Evolutionary conservation across 2,888 invertebrate genomes (phyloP).

Genomic region (Agrochola macilenta): DNA sequence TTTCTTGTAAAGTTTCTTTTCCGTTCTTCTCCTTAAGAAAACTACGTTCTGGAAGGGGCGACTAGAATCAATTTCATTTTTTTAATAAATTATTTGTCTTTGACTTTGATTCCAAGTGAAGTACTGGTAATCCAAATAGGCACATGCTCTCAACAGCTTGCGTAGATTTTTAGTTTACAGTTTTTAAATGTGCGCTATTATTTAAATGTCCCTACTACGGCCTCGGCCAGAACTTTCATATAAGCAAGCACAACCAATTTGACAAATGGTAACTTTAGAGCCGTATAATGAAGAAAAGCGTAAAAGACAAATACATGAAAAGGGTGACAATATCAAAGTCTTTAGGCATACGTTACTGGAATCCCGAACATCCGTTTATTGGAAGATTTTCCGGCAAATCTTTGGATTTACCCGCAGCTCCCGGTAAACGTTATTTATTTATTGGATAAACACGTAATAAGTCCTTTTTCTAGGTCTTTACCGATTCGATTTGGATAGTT

Average conservation of each 20-base stretch:
- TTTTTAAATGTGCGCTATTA: neutral
- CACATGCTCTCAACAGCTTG: too few relatives aligned
- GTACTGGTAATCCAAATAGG: too few relatives aligned
- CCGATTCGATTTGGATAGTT: conserved; percentile 3
- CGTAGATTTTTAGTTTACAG: neutral
- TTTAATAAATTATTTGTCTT: too few relatives aligned
- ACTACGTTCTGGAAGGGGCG: too few relatives aligned
- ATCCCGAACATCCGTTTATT: conserved; percentile 43
- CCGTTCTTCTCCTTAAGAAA: too few relatives aligned
- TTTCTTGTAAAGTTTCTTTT: too few relatives aligned
- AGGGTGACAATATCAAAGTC: conserved; percentile 41
- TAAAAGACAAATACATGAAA: conserved; percentile 22
- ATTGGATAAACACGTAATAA: conserved; percentile 41
- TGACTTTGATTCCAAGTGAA: neutral
- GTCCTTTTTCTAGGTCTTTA: conserved; percentile 20
- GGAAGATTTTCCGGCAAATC: conserved; percentile 29
- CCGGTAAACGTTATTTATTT: conserved; percentile 52
- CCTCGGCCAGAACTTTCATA: neutral
- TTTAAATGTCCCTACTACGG: neutral
- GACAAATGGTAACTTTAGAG: neutral
- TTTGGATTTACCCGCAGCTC: conserved; percentile 46
- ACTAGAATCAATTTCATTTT: too few relatives aligned
- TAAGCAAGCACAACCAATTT: conserved; percentile 13
- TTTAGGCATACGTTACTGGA: conserved; percentile 41
- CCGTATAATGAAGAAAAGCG: neutral